Evolutionary conservation across 2,888 invertebrate genomes (phyloP).

Genomic region (Coleophora deauratella): DNA sequence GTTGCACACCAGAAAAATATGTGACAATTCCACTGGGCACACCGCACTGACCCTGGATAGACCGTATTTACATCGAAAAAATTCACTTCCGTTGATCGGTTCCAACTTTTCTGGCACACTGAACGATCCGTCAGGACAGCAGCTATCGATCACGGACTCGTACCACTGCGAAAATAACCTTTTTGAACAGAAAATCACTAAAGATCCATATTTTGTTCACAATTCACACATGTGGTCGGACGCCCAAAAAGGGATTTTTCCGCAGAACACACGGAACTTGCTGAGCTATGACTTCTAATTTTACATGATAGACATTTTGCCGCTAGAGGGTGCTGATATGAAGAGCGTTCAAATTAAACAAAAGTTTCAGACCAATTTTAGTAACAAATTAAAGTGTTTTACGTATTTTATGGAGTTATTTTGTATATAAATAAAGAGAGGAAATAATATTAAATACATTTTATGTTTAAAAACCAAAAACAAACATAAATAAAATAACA

Average conservation of each 20-base stretch:
- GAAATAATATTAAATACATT: no score
- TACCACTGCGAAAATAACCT: conserved; percentile 46
- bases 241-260: conserved; percentile 80
- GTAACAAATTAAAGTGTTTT: background rate
- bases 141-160: conserved; percentile 42
- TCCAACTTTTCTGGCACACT: conserved; percentile 53
- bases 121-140: conserved; percentile 47
- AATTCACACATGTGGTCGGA: conserved; percentile 79
- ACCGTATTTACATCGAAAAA: conserved; percentile 72
- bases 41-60: conserved; percentile 67
- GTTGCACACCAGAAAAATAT: conserved; percentile 42
- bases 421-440: no score
- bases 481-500: no score
- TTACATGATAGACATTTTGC: conserved; percentile 52
- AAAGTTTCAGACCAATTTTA: background rate
- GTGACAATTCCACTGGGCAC: conserved; percentile 54
- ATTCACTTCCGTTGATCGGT: conserved; percentile 65
- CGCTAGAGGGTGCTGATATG: conserved; percentile 56
- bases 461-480: no score
- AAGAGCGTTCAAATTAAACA: conserved; percentile 30
- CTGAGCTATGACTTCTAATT: conserved; percentile 71
- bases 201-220: conserved; percentile 69
- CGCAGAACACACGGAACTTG: conserved; percentile 72
- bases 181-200: conserved; percentile 53
- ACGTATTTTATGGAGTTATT: background rate